phyloP scores from a whole-genome alignment of 2,113 vertebrate genomes.

The human (Homo sapiens) region GRCh38 chr12:12543001-12543500 shows the following conservation, averaged over 20 bases:
- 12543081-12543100: not conserved
- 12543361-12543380: not conserved
- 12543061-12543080: not conserved
- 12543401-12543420: not conserved
- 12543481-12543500: not conserved
- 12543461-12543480: not conserved
- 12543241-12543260: not conserved
- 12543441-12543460: slow-evolving; percentile 18
- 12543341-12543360: not conserved
- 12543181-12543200: not conserved
- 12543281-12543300: not conserved
- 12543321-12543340: not conserved
- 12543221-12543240: not conserved
- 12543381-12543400: not conserved
- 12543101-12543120: not conserved
- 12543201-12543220: not conserved
- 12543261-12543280: not conserved
- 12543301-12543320: not conserved
- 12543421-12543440: not conserved
- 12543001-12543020: not conserved
- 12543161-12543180: not conserved
- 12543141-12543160: not conserved
- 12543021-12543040: not conserved
- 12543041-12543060: not conserved
- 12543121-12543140: not conserved